Evolutionary conservation across 2,888 invertebrate genomes (phyloP).

Genomic region (Geophilus truncorum): DNA sequence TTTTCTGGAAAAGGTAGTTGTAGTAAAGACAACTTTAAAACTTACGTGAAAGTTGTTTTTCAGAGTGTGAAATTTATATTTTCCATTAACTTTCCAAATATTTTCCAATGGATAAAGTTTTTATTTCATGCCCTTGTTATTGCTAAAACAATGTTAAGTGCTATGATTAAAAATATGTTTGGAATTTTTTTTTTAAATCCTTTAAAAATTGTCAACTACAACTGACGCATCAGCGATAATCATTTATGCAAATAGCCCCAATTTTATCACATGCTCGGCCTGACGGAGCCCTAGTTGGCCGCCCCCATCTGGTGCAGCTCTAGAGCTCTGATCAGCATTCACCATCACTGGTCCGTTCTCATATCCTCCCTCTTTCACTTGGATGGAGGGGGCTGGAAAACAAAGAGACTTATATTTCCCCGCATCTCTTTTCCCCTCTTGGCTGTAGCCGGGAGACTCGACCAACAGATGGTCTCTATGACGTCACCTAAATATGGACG

Average conservation of each 20-base stretch:
- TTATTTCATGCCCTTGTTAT: too few species aligned
- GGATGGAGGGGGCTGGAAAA: background rate
- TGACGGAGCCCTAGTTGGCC: background rate
- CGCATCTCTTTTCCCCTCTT: background rate
- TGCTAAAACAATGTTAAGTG: too few species aligned
- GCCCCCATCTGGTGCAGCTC: background rate
- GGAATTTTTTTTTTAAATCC: too few species aligned
- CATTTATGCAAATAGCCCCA: background rate
- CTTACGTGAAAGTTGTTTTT: too few species aligned
- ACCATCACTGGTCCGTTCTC: slow-evolving; percentile 3
- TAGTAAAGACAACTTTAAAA: too few species aligned
- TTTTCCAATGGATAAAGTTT: too few species aligned
- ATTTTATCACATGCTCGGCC: background rate
- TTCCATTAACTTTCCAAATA: too few species aligned
- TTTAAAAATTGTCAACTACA: too few species aligned
- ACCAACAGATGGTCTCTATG: slow-evolving; percentile 5
- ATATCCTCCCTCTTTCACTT: background rate
- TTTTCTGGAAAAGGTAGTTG: too few species aligned
- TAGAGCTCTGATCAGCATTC: slow-evolving; percentile 2
- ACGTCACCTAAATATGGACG: slow-evolving; percentile 12
- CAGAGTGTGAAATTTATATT: too few species aligned
- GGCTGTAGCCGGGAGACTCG: background rate
- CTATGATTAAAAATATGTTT: too few species aligned
- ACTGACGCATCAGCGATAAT: too few species aligned
- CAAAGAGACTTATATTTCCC: background rate